Evolutionary conservation across 2,797 vertebrate species (phyloP).

Genomic region (Otolemur crassicaudatus): DNA sequence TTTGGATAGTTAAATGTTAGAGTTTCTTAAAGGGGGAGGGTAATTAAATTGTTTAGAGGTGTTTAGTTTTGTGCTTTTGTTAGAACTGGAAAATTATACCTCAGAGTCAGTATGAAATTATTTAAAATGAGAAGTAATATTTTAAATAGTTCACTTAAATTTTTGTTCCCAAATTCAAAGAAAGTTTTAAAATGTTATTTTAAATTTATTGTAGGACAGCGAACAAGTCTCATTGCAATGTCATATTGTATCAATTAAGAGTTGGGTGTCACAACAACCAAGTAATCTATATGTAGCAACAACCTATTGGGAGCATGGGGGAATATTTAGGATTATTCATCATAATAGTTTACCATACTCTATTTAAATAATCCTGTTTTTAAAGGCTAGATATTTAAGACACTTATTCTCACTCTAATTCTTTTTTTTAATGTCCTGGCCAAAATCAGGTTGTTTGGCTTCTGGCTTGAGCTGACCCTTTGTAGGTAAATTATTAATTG

Average conservation of each 20-base stretch:
- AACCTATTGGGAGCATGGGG: not conserved
- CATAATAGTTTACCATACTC: not conserved
- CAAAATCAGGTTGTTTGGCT: conserved; percentile 61
- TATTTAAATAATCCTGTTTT: conserved; percentile 45
- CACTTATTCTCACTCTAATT: conserved; percentile 39
- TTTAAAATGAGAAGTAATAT: not conserved
- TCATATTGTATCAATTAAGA: conserved; percentile 36
- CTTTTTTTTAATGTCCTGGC: conserved; percentile 39
- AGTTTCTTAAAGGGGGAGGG: not conserved
- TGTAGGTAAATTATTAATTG: conserved; percentile 74
- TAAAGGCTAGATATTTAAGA: conserved; percentile 55
- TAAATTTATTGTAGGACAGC: not conserved
- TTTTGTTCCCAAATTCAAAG: conserved; percentile 49
- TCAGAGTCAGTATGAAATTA: not conserved
- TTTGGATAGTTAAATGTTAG: not conserved
- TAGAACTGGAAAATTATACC: not conserved
- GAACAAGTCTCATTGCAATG: not conserved
- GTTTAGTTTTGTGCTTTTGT: conserved; percentile 3
- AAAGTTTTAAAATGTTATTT: conserved; percentile 46
- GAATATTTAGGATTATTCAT: not conserved
- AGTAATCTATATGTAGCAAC: conserved; percentile 38
- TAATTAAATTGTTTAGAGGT: conserved; percentile 15
- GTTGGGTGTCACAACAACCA: conserved; percentile 11
- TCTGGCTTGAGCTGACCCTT: conserved; percentile 51
- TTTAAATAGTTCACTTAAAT: conserved; percentile 28